Base-by-base conservation (phyloP, 2,888 invertebrate genomes). In the Neoscelio sp. region DNA sequence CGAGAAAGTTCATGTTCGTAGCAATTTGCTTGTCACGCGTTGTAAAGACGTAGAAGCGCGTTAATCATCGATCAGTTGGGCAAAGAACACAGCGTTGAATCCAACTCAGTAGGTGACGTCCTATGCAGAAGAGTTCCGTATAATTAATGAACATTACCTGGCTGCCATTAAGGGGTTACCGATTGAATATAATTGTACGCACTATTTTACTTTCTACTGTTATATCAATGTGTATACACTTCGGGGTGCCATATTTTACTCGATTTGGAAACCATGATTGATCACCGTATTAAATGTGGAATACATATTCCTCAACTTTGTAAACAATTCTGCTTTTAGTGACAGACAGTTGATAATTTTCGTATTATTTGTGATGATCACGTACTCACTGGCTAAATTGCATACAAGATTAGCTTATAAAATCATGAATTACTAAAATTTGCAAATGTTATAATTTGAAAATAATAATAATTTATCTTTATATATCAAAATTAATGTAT, bases 91-190 rank as follows among this genome's bases (percentile, higher is more conserved):
- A 26, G 44, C 44, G 33, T 67, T 46, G 35, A 44, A 56, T 67
- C 7, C 23, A 10, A 56, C 56, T 67, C 12, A 17, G 35, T 46
- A 35, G 38, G 56, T 26, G 67, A 67, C 35, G 67, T 67, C 56
- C 33, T 35, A 23, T 44, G 26, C 56, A 54, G 52, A 44, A 67
- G 44, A 44, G 30, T 20, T 17, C 18, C 23, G 30, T 46, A 67
- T 56, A 67, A 67, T 67, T 67, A 67, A 67, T 67, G 54, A 54
- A 44, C 56, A 23, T 46, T 48, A 58, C 56, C 46, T 58, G 33
- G 30, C 50, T 23, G 28, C 56, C 48, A 68, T 56, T 68, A 35
- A 68, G 56, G 38, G 68, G 67, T 54, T 56, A 67, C 67, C 33
- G 46, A 56, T 67, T 46, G 56, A 67, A 56, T 15, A 35, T 33